phyloP scores from a whole-genome alignment of 2,113 vertebrate genomes.

The Myrmecobius fasciatus region DNA sequence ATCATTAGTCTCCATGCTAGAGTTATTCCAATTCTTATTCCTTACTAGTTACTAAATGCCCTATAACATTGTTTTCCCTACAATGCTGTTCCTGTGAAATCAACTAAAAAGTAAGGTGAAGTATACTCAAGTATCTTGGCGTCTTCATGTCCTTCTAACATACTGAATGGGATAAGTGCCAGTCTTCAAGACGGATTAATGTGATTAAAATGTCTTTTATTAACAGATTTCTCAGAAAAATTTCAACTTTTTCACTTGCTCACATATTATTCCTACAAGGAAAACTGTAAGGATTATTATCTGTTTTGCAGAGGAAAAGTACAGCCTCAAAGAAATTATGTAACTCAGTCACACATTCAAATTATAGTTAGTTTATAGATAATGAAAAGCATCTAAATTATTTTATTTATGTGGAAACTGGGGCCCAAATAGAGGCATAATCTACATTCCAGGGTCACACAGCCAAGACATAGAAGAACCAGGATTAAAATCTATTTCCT shows the following conservation, averaged over 20 bases:
- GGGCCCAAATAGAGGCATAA: background rate
- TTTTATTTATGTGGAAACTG: background rate
- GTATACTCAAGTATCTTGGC: background rate
- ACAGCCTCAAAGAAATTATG: background rate
- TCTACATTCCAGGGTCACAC: background rate
- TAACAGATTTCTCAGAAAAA: slow-evolving; percentile 11
- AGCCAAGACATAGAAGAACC: background rate
- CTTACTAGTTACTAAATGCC: background rate
- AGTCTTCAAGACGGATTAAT: slow-evolving; percentile 24
- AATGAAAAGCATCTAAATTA: background rate
- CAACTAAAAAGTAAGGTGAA: background rate
- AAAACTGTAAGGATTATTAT: background rate
- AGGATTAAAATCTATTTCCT: background rate
- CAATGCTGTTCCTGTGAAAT: background rate
- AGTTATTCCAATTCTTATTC: background rate
- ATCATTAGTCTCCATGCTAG: background rate
- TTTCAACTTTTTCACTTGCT: slow-evolving; percentile 12
- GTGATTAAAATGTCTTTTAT: background rate
- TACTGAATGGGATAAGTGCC: slow-evolving; percentile 5
- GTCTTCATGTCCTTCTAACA: background rate
- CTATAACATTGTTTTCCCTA: background rate
- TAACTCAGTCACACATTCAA: slow-evolving; percentile 5
- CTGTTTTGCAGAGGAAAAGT: background rate
- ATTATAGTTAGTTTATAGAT: background rate
- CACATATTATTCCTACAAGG: slow-evolving; percentile 10